phyloP scores from a whole-genome alignment of 2,888 invertebrate genomes.

The Drosophila fungiperda region DNA sequence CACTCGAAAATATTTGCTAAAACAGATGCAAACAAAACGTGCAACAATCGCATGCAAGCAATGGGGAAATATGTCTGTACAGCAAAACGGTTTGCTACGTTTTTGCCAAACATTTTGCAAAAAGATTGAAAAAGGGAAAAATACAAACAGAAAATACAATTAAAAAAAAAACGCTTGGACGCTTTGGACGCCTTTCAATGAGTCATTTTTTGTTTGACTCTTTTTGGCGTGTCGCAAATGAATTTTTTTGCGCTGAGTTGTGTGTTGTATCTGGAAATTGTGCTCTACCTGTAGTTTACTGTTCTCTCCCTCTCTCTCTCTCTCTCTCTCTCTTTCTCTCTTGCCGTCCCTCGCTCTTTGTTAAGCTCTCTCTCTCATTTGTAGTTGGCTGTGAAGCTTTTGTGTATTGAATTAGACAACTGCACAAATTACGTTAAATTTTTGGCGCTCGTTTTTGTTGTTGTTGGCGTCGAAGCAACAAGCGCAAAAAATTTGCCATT shows the following conservation, averaged over 20 bases:
- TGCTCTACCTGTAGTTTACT: constrained; percentile 62
- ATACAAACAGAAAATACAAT: constrained; percentile 28
- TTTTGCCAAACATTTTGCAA: constrained; percentile 14
- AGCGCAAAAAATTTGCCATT: constrained; percentile 66
- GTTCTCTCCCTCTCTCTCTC: constrained; percentile 17
- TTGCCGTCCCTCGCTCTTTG: neutral
- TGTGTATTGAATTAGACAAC: constrained; percentile 74
- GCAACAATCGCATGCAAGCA: neutral
- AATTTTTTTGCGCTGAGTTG: constrained; percentile 53
- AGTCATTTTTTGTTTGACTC: constrained; percentile 56
- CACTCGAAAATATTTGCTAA: neutral
- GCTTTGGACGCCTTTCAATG: constrained; percentile 45
- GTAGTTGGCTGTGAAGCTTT: constrained; percentile 52
- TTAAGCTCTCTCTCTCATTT: constrained; percentile 1
- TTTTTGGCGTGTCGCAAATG: constrained; percentile 64
- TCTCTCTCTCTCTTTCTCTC: constrained; percentile 4
- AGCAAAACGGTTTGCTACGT: constrained; percentile 1
- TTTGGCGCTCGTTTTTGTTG: constrained; percentile 70
- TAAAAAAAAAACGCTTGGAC: constrained; percentile 34
- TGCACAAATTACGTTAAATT: constrained; percentile 73
- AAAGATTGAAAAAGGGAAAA: constrained; percentile 2
- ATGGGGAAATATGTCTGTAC: neutral
- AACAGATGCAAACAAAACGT: neutral
- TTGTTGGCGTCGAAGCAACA: constrained; percentile 60
- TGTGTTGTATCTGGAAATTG: constrained; percentile 50